phyloP scores from a whole-genome alignment of 2,888 invertebrate genomes.

The Andrena fulva region DNA sequence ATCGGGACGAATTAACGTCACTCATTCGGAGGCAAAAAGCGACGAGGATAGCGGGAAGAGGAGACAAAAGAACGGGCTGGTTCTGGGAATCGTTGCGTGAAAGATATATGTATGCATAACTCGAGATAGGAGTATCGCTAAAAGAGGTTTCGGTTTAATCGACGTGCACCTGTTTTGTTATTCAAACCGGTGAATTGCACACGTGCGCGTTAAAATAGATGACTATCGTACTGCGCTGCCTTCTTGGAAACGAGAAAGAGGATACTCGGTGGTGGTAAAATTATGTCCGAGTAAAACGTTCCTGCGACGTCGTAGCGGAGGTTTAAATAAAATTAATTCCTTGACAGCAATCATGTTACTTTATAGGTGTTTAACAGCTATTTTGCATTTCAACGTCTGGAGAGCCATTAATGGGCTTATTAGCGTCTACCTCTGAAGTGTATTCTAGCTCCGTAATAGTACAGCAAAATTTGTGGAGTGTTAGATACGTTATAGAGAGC shows the following conservation, averaged over 20 bases:
- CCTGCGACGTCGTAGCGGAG: too few relatives aligned
- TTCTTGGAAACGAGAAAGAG: conserved; percentile 23
- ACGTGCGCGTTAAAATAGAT: conserved; percentile 31
- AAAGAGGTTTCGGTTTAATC: conserved; percentile 38
- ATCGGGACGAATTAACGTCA: conserved; percentile 80
- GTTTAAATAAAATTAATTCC: too few relatives aligned
- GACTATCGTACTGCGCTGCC: conserved; percentile 1
- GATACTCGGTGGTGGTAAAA: too few relatives aligned
- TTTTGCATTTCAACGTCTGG: too few relatives aligned
- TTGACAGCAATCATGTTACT: too few relatives aligned
- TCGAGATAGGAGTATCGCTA: conserved; percentile 4
- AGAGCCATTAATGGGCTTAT: too few relatives aligned
- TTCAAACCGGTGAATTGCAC: conserved; percentile 30
- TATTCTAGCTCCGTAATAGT: too few relatives aligned
- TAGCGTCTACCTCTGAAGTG: too few relatives aligned
- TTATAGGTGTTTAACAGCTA: too few relatives aligned
- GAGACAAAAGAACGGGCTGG: conserved; percentile 27
- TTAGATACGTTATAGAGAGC: too few relatives aligned
- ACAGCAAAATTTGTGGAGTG: too few relatives aligned
- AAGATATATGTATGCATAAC: conserved; percentile 8
- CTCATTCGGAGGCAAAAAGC: conserved; percentile 78
- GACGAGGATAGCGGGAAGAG: conserved; percentile 71
- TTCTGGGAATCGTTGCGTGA: conserved; percentile 22
- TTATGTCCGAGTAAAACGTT: too few relatives aligned
- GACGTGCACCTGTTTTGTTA: conserved; percentile 42